Evolutionary conservation across 2,113 vertebrate species (phyloP).

Genomic region (Chelonoidis abingdonii): DNA sequence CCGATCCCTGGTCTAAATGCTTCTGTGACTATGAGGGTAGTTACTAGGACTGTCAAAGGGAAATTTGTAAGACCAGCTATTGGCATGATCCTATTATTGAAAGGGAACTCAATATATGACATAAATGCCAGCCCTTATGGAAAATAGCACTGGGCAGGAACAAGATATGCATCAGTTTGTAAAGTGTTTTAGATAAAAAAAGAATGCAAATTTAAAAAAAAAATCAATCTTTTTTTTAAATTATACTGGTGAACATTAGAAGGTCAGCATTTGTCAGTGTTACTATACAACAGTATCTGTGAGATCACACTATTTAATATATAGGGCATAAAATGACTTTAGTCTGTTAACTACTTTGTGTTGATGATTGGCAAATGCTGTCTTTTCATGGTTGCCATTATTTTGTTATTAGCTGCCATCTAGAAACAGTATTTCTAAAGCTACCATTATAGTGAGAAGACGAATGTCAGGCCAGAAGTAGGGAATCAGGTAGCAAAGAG

Average conservation of each 20-base stretch:
- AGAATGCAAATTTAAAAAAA: background rate
- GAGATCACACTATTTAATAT: accelerated
- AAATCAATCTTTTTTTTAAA: background rate
- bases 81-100: background rate
- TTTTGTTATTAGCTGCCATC: background rate
- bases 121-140: background rate
- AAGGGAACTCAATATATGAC: background rate
- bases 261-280: background rate
- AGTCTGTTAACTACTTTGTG: background rate
- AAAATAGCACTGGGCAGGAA: background rate
- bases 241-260: background rate
- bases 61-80: background rate
- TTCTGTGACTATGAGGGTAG: background rate
- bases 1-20: background rate
- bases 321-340: background rate
- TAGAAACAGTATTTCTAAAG: background rate
- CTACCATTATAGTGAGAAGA: accelerated
- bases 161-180: background rate
- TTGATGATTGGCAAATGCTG: background rate
- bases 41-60: background rate
- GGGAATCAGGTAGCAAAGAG: background rate
- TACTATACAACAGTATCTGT: background rate
- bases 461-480: background rate
- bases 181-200: background rate
- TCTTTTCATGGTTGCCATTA: accelerated